Conservation (phyloP, 2,797 vertebrate species). For the Hypotaenidia philippensis region DNA sequence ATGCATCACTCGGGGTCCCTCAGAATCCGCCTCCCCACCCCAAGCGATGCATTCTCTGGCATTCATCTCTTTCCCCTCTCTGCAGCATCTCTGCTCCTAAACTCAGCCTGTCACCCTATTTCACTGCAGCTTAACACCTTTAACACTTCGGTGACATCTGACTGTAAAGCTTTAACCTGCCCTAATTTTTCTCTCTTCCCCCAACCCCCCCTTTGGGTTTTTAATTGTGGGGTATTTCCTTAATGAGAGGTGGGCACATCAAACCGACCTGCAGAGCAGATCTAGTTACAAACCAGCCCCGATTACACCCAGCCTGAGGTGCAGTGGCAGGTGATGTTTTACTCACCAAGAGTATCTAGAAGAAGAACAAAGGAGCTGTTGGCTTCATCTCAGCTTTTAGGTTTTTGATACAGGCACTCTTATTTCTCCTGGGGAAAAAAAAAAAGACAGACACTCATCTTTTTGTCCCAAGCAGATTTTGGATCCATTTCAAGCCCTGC, state of each 20-base stretch:
- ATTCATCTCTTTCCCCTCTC: not conserved
- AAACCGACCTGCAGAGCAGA: not conserved
- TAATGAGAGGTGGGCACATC: not conserved
- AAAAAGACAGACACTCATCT: not conserved
- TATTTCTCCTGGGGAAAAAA: not conserved
- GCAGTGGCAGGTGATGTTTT: conserved; percentile 3
- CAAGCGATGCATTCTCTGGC: not conserved
- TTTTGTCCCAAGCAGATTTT: conserved; percentile 34
- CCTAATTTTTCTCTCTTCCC: not conserved
- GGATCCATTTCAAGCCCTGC: conserved; percentile 2
- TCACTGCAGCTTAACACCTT: not conserved
- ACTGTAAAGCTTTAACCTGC: not conserved
- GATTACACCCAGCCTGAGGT: not conserved
- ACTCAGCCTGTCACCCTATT: not conserved
- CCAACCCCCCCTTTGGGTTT: not conserved
- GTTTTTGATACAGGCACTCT: not conserved
- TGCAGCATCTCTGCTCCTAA: not conserved
- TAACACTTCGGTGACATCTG: not conserved
- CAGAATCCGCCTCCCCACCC: not conserved
- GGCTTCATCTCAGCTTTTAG: not conserved
- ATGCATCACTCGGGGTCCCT: rapidly evolving
- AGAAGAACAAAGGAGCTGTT: conserved; percentile 27
- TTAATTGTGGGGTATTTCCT: not conserved
- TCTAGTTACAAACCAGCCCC: not conserved
- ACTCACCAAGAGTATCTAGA: not conserved